Evolutionary conservation across 2,797 vertebrate species (phyloP), one percentile per base, ranked within the genome.

Genomic region (Anabacerthia variegaticeps): DNA sequence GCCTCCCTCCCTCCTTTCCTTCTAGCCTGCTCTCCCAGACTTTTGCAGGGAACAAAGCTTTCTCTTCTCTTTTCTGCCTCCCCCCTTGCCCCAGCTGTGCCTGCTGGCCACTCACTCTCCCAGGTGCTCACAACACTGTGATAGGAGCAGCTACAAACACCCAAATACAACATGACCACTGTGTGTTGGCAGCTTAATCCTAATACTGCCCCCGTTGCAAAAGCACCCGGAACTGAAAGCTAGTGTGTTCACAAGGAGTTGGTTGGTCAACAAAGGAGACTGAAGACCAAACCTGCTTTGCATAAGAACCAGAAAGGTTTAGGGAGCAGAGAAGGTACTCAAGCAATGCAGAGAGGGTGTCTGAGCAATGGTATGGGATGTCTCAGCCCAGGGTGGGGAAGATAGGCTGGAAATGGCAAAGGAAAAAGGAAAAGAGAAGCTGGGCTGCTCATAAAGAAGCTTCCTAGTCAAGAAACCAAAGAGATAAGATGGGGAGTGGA

Each of bases 51-150:
- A 55, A 8, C 21, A 56, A 65, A 69, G 32, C 1, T 62, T 78
- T 28, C 26, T 88, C 30, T 72, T 12, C 22, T 63, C 30, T 85
- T 49, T 48, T 61, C 49, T 67, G 49, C 14, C 48, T 74, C 56
- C 89, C 24, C 27, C 22, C 34, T 32, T 54, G 71, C 36, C 67
- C n/a, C 7, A 21, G 18, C 20, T 1, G 1, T 28, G 30, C 34
- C 36, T 55, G 37, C 54, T 41, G 39, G 66, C 20, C 61, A n/a
- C 9, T 15, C 68, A 48, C 26, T 20, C 39, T 59, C 75, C 39
- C 22, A 28, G 43, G n/a, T 4, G 6, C 44, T 23, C 48, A 48
- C 3, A 1, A 22, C 0, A 2, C 43, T 20, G 14, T 4, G 4
- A 28, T 2, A 43, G 76, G 56, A 48, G 68, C 58, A 88, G 71